Evolutionary conservation across 1,140 invertebrate genomes (phyloP), one percentile per base, ranked within the genome.

Genomic region (Leptinotarsa lineolata): DNA sequence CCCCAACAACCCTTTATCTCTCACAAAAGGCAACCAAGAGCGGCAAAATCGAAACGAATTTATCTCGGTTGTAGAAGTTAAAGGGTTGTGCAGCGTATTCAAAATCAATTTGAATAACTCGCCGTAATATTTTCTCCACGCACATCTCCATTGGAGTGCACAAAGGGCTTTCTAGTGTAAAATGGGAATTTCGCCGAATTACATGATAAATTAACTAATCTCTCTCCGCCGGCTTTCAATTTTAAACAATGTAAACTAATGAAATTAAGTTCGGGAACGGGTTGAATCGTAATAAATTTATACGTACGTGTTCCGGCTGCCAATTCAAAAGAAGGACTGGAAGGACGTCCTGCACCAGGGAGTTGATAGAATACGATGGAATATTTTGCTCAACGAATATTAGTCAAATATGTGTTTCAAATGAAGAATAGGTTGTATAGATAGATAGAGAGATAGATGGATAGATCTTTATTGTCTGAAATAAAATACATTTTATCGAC

Each of bases 241-340:
- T 83, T 82, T 81, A 82, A 83, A 83, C 82, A 83, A 83, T 83
- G 81, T 78, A 78, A 78, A 78, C 79, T 83, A 83, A 83, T 83
- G 81, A 83, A 83, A 83, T 83, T 80, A 82, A 83, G 81, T 83
- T 83, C 75, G 78, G 81, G 79, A 83, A 83, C 82, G 81, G 81
- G 82, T 83, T 83, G 82, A 83, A 83, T 83, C 73, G 82, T 83
- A 83, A 83, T 83, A 80, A 82, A 82, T 83, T 83, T 82, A 83
- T 83, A 77, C 75, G 79, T 78, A 83, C 82, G 81, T 81, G 82
- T 79, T 68, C 75, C 76, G 82, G 70, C 76, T 82, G 74, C 76
- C 68, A 74, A 81, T 80, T 80, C 75, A 76, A 79, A 79, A 76
- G 77, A 77, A 79, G 74, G 67, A 76, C 72, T 66, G 48, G 65